Evolutionary conservation across 2,888 invertebrate genomes (phyloP).

Genomic region (Caenorhabditis japonica): DNA sequence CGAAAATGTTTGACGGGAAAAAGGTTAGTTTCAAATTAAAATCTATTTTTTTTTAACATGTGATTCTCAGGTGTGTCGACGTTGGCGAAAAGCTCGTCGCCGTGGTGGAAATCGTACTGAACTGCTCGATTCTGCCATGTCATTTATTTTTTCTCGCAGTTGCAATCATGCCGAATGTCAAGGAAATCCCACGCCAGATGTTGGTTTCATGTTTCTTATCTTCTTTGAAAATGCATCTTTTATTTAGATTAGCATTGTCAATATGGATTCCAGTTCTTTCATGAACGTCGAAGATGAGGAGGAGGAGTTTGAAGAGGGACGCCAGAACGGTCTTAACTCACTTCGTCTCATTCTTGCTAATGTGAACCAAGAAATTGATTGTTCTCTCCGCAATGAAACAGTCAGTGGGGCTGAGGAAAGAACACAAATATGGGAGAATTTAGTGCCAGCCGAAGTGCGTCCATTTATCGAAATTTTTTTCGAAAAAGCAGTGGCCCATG

Average conservation of each 20-base stretch:
- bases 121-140: no score
- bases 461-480: conserved; percentile 28
- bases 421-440: conserved; percentile 34
- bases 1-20: conserved; percentile 32
- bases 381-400: conserved; percentile 41
- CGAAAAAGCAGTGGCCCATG: conserved; percentile 17
- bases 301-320: conserved; percentile 41
- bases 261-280: conserved; percentile 21
- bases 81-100: conserved; percentile 10
- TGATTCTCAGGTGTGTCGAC: conserved; percentile 24
- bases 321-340: conserved; percentile 8
- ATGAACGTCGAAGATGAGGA: conserved; percentile 34
- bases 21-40: conserved; percentile 6
- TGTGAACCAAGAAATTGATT: conserved; percentile 46
- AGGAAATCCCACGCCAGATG: not conserved
- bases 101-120: not conserved
- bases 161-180: no score
- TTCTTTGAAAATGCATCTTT: not conserved
- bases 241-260: conserved; percentile 26
- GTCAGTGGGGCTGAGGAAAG: conserved; percentile 19
- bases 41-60: not conserved
- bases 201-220: not conserved
- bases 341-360: conserved; percentile 21
- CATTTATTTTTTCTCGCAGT: no score
- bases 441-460: conserved; percentile 33